Evolutionary conservation across 92 coral and sea anemone genomes (phyloP).

Genomic region (Epizoanthus stellaris): DNA sequence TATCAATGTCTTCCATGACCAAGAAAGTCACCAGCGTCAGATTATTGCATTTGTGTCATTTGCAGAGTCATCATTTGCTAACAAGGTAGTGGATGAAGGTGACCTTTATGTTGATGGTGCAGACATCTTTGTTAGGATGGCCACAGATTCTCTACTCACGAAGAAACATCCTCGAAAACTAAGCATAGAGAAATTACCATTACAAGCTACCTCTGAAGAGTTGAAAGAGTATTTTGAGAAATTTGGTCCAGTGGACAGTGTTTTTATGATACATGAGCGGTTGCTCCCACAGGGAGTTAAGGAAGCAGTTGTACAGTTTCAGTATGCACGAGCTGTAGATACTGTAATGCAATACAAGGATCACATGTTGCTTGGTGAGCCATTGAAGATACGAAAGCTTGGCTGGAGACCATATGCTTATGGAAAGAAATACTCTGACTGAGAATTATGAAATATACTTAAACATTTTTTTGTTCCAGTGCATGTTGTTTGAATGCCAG

Average conservation of each 20-base stretch:
- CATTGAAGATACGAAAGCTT: slow-evolving; percentile 33
- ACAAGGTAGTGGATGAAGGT: slow-evolving; percentile 33
- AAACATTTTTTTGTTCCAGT: not conserved
- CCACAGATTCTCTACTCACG: slow-evolving; percentile 49
- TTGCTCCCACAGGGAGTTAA: slow-evolving; percentile 12
- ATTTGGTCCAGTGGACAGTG: slow-evolving; percentile 32
- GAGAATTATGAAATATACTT: not conserved
- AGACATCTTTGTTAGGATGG: slow-evolving; percentile 20
- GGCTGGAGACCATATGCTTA: slow-evolving; percentile 33
- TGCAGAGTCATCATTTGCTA: slow-evolving; percentile 41
- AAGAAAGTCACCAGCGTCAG: slow-evolving; percentile 8
- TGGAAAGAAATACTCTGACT: slow-evolving; percentile 1
- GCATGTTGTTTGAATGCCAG: not conserved
- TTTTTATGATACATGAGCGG: slow-evolving; percentile 9
- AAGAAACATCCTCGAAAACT: slow-evolving; percentile 36
- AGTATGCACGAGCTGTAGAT: slow-evolving; percentile 31
- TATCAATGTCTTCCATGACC: slow-evolving; percentile 48
- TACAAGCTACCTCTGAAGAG: slow-evolving; percentile 6
- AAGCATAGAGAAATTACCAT: slow-evolving; percentile 27
- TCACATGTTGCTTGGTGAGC: slow-evolving; percentile 29
- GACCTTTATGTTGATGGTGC: slow-evolving; percentile 42
- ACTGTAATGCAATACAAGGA: slow-evolving; percentile 17
- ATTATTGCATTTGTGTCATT: slow-evolving; percentile 52
- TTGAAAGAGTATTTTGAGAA: slow-evolving; percentile 37
- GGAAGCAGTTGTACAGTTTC: slow-evolving; percentile 38